phyloP scores from a whole-genome alignment of 2,113 vertebrate genomes.

The Alligator mississippiensis region DNA sequence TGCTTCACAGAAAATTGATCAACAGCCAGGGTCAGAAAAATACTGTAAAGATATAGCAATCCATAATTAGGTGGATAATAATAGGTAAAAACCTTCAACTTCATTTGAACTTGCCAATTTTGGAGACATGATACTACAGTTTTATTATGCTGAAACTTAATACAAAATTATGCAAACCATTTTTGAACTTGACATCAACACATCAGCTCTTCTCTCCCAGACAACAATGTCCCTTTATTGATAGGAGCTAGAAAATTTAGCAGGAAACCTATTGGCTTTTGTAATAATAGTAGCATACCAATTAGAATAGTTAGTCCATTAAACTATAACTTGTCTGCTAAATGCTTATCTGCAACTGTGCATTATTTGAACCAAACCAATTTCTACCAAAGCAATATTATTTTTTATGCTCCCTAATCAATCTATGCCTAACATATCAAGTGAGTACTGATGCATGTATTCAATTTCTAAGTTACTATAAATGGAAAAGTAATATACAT shows the following conservation, averaged over 20 bases:
- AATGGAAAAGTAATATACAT: background rate
- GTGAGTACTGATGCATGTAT: background rate
- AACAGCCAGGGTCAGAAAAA: background rate
- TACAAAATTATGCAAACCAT: background rate
- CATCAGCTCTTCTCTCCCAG: background rate
- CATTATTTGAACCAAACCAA: background rate
- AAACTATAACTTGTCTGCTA: background rate
- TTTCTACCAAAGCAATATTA: background rate
- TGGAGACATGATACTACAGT: background rate
- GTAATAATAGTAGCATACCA: accelerated
- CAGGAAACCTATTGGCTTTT: background rate
- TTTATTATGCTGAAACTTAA: no score
- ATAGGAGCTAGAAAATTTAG: background rate
- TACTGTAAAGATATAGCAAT: background rate
- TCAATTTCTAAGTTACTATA: background rate
- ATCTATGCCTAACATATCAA: background rate
- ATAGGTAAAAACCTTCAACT: background rate
- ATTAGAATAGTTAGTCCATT: no score
- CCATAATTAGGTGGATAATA: background rate
- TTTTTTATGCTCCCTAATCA: background rate
- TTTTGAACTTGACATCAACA: accelerated
- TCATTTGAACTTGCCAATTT: background rate
- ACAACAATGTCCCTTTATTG: background rate
- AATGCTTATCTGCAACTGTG: accelerated
- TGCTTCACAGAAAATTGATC: constrained; percentile 4